Evolutionary conservation across 2,797 vertebrate genomes (phyloP).

Genomic region (Morelia viridis): DNA sequence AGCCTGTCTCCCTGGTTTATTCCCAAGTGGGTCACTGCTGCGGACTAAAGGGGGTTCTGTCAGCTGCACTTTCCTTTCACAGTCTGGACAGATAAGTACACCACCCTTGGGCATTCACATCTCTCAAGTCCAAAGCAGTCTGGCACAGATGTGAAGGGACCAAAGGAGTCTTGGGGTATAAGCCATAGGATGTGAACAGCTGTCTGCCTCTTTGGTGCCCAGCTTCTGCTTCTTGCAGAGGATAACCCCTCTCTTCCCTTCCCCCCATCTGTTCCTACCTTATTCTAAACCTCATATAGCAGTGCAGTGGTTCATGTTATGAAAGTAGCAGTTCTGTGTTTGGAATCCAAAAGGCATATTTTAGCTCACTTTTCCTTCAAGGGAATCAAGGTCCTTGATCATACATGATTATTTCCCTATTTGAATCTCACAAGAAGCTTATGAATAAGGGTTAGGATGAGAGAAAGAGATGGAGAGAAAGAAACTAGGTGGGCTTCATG

Average conservation of each 20-base stretch:
- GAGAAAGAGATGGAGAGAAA: background rate
- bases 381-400: background rate
- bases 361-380: background rate
- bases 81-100: background rate
- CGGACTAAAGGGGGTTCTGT: background rate
- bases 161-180: too few relatives aligned
- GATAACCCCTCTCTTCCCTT: background rate
- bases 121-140: background rate
- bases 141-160: background rate
- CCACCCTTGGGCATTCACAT: background rate
- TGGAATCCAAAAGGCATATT: background rate
- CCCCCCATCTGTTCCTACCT: background rate
- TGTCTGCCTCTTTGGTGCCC: background rate
- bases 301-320: background rate
- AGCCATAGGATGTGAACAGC: too few relatives aligned
- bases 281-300: background rate
- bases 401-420: background rate
- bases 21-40: background rate
- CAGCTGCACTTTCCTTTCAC: background rate
- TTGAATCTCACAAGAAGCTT: background rate
- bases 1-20: background rate
- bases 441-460: too few relatives aligned
- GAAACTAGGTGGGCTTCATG: background rate
- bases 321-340: background rate
- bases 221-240: background rate